phyloP scores from a whole-genome alignment of 2,113 vertebrate species.

The Rhea pennata region DNA sequence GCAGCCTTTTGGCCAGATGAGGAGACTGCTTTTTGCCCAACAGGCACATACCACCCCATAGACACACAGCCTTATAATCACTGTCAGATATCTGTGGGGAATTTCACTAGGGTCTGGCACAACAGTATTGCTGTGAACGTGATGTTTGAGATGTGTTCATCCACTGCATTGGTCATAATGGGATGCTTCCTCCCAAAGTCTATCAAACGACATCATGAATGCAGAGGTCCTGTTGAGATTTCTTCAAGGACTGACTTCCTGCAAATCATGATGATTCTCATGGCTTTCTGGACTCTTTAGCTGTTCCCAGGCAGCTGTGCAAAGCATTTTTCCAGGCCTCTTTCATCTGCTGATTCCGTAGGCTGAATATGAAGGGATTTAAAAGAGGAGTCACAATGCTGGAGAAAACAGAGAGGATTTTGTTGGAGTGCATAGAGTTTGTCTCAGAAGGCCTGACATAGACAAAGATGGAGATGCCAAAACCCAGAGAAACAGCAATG shows the following conservation, averaged over 20 bases:
- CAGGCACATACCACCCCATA: too few species aligned
- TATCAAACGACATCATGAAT: not conserved
- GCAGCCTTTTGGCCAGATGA: too few species aligned
- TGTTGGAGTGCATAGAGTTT: not conserved
- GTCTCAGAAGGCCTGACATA: not conserved
- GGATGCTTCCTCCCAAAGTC: not conserved
- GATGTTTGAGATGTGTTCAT: too few species aligned
- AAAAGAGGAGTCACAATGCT: slow-evolving; percentile 15
- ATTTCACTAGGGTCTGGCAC: too few species aligned
- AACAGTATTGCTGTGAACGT: too few species aligned
- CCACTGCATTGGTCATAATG: too few species aligned
- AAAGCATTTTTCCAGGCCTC: not conserved
- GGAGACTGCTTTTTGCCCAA: too few species aligned
- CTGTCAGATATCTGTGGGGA: too few species aligned
- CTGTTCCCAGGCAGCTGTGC: not conserved
- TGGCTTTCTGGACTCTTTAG: not conserved
- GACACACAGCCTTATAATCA: too few species aligned
- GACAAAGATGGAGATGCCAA: slow-evolving; percentile 9
- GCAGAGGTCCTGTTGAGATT: not conserved
- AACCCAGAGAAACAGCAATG: not conserved
- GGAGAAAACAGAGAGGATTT: not conserved
- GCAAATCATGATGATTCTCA: not conserved
- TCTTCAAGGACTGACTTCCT: not conserved
- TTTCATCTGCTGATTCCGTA: not conserved
- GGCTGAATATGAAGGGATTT: slow-evolving; percentile 40